These are phyloP conservation scores for Drosophila robusta DNA, from an alignment of 2,888 invertebrate genomes.

Conservation along the genomic window DNA sequence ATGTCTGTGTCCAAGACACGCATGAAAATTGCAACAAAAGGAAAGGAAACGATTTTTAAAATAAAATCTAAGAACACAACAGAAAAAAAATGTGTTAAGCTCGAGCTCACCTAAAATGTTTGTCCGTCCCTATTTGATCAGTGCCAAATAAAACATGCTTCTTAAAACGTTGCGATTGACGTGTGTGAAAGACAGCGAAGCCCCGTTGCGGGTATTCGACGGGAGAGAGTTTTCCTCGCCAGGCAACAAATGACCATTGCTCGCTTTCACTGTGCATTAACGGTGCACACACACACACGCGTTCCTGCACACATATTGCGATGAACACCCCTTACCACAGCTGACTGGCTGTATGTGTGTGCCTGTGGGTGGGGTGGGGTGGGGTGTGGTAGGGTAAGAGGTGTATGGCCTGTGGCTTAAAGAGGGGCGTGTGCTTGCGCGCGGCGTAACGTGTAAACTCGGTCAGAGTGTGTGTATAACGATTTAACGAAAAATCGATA, in stretches of 20 bases:
- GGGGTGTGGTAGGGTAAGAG: too few relatives aligned
- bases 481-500: slow-evolving; percentile 80
- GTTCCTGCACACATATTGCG: slow-evolving; percentile 13
- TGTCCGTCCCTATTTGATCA: slow-evolving; percentile 75
- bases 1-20: slow-evolving; percentile 28
- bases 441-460: slow-evolving; percentile 64
- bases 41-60: not conserved
- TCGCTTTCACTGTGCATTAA: slow-evolving; percentile 37
- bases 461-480: slow-evolving; percentile 82
- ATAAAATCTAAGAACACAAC: not conserved
- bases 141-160: slow-evolving; percentile 80
- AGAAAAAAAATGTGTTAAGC: not conserved
- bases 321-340: slow-evolving; percentile 16
- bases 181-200: not conserved
- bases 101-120: slow-evolving; percentile 64
- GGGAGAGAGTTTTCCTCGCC: slow-evolving; percentile 7
- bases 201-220: not conserved
- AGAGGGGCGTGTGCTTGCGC: slow-evolving; percentile 62
- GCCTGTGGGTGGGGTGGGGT: not conserved
- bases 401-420: slow-evolving; percentile 3
- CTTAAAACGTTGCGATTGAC: slow-evolving; percentile 33
- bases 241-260: slow-evolving; percentile 49
- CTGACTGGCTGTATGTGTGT: slow-evolving; percentile 16
- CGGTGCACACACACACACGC: slow-evolving; percentile 28
- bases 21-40: slow-evolving; percentile 35